Conservation (phyloP, 2,113 vertebrate species). For the Halcyon senegalensis region DNA sequence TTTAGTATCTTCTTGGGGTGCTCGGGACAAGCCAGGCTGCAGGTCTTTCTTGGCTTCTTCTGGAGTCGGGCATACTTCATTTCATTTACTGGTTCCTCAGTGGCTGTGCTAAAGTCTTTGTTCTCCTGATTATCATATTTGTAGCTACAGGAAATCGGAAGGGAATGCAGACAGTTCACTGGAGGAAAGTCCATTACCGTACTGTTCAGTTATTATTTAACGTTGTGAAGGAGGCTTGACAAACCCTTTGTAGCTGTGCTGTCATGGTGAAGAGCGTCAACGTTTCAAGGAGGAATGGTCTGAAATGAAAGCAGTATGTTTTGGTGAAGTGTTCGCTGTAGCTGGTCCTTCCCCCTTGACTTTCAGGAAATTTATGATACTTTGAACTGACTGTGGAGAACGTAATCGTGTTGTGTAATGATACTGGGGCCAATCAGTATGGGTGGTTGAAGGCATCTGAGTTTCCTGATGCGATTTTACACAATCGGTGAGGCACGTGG, state of each 20-base stretch:
- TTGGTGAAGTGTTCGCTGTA: background rate
- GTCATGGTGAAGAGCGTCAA: constrained; percentile 38
- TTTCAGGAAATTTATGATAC: background rate
- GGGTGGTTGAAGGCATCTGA: background rate
- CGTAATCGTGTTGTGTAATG: background rate
- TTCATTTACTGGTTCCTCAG: constrained; percentile 1
- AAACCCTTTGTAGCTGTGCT: constrained; percentile 23
- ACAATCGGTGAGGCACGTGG: background rate
- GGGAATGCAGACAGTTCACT: constrained; percentile 55
- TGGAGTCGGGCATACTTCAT: background rate
- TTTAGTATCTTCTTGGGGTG: background rate
- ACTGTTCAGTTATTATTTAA: constrained; percentile 34
- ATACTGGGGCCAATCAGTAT: background rate
- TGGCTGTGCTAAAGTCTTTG: constrained; percentile 60
- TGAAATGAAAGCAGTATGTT: background rate
- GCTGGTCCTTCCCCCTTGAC: background rate
- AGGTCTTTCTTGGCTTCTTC: background rate
- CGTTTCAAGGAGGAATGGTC: background rate
- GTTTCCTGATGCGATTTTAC: background rate
- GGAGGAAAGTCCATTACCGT: constrained; percentile 58
- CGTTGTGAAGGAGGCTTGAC: background rate
- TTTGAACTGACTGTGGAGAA: background rate
- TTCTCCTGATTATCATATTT: constrained; percentile 67
- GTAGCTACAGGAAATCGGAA: constrained; percentile 65
- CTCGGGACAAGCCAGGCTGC: background rate